Evolutionary conservation across 1,140 invertebrate species (phyloP).

Genomic region (Listronotus oregonensis): DNA sequence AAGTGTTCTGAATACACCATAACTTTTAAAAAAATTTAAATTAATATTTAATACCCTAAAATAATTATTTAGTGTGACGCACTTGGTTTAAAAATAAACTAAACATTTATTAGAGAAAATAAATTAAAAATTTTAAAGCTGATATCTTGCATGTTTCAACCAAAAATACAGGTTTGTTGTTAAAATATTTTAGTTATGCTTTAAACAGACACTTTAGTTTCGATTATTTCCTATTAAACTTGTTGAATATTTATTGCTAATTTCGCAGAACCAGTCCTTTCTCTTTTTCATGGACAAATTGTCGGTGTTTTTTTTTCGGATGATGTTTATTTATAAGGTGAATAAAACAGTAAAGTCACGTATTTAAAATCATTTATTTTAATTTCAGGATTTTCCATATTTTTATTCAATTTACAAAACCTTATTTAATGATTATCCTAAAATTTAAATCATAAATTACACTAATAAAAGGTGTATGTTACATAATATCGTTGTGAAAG

Average conservation of each 20-base stretch:
- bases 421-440: slow-evolving; percentile 14
- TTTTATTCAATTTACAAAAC: neutral
- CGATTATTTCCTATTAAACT: neutral
- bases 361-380: slow-evolving; percentile 5
- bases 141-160: no score
- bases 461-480: slow-evolving; percentile 39
- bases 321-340: neutral
- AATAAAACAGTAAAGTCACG: neutral
- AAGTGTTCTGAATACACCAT: no score
- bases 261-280: slow-evolving; percentile 12
- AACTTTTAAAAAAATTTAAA: no score
- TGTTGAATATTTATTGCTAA: slow-evolving; percentile 1
- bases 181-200: no score
- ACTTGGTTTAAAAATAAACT: no score
- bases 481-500: slow-evolving; percentile 41
- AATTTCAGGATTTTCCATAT: slow-evolving; percentile 3
- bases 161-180: no score
- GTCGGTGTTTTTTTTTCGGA: neutral
- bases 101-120: neutral
- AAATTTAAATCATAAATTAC: slow-evolving; percentile 37
- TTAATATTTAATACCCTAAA: no score
- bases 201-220: no score
- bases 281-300: slow-evolving; percentile 12
- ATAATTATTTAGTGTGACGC: no score
- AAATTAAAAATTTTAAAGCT: no score